These are phyloP conservation scores for Sepioteuthis lessoniana DNA, from an alignment of 2,888 invertebrate genomes.

Conservation along the genomic window DNA sequence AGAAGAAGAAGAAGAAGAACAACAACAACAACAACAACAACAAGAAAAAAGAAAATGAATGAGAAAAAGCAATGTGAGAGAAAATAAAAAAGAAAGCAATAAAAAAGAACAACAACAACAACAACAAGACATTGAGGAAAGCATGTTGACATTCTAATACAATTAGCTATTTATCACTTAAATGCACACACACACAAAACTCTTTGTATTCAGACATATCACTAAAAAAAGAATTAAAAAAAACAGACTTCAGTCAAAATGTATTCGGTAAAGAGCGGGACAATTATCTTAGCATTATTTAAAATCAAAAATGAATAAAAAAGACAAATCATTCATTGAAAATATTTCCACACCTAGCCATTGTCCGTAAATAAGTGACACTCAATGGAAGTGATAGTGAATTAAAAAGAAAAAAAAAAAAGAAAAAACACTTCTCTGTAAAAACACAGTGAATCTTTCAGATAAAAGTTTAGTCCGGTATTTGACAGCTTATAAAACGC, in stretches of 20 bases:
- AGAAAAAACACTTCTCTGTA: background rate
- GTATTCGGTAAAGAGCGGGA: background rate
- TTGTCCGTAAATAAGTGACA: background rate
- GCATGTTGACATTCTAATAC: background rate
- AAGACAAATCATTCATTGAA: background rate
- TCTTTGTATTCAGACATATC: background rate
- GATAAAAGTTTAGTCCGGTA: background rate
- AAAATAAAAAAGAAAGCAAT: background rate
- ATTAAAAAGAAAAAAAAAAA: background rate
- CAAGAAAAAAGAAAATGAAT: too few species aligned
- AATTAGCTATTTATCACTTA: background rate
- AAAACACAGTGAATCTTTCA: background rate
- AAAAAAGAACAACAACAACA: background rate
- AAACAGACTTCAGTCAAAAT: background rate
- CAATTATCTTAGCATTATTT: too few species aligned
- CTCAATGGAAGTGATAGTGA: background rate
- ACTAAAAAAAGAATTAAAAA: too few species aligned
- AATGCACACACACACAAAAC: background rate
- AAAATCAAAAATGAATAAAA: background rate
- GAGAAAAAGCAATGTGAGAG: background rate
- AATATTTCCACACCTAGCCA: background rate
- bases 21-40: too few species aligned
- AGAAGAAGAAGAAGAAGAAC: too few species aligned
- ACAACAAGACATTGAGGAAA: background rate
- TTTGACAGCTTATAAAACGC: too few species aligned